Percentiles rank a stretch among this genome's conserved stretches.
Evolutionary conservation across 2,888 invertebrate species (phyloP).

Genomic region (Clistopyga incitator): DNA sequence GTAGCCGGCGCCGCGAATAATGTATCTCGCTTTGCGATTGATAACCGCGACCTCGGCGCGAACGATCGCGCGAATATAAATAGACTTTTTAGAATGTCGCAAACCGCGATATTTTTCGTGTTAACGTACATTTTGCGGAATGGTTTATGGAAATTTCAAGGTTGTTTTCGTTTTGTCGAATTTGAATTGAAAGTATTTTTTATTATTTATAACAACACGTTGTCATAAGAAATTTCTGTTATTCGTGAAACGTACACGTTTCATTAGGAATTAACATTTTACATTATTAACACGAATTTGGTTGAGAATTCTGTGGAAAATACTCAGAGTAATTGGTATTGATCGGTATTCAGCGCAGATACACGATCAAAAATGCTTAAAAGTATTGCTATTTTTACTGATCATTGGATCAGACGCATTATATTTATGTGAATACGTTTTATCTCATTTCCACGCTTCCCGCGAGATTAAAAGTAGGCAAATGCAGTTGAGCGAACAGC

Average conservation of each 20-base stretch:
- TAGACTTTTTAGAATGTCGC: constrained; percentile 8
- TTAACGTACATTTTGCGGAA: not conserved
- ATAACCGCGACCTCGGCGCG: constrained; percentile 1
- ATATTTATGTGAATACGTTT: not conserved
- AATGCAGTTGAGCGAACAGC: not conserved
- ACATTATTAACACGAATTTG: too few species aligned
- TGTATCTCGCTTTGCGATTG: not conserved
- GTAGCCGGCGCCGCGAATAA: constrained; percentile 19
- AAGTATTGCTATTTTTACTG: not conserved
- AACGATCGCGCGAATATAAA: constrained; percentile 1
- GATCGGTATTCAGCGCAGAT: too few species aligned
- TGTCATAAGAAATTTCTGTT: too few species aligned
- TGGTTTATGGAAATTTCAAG: not conserved
- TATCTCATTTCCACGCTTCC: not conserved
- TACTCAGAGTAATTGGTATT: too few species aligned
- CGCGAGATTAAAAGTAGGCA: not conserved
- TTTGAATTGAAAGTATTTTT: too few species aligned
- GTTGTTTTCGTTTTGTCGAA: too few species aligned
- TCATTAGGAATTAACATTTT: too few species aligned
- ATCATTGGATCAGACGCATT: not conserved
- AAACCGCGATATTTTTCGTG: not conserved
- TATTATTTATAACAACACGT: too few species aligned
- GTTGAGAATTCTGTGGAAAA: too few species aligned
- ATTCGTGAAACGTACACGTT: too few species aligned
- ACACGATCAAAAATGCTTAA: not conserved